These are phyloP conservation scores for Brachionus rotundiformis DNA, from an alignment of 1,140 invertebrate genomes.

Conservation along the genomic window DNA sequence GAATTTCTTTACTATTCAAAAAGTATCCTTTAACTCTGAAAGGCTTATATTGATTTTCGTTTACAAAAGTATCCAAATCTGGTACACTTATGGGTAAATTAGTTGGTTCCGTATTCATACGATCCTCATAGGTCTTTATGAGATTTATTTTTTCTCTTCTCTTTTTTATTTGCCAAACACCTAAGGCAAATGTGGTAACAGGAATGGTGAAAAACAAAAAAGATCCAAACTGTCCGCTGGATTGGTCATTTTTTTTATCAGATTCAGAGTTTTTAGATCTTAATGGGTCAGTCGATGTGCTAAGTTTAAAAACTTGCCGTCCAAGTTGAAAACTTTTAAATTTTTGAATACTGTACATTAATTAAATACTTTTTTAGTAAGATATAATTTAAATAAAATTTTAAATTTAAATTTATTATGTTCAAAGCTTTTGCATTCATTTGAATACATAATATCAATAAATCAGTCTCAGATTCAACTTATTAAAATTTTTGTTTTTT, in stretches of 20 bases:
- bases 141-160: slow-evolving; percentile 81
- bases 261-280: neutral
- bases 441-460: neutral
- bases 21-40: slow-evolving; percentile 69
- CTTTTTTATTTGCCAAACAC: slow-evolving; percentile 84
- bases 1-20: slow-evolving; percentile 69
- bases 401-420: neutral
- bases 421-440: neutral
- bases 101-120: slow-evolving; percentile 68
- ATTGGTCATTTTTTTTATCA: neutral
- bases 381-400: neutral
- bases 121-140: slow-evolving; percentile 72
- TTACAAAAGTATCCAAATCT: neutral
- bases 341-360: neutral
- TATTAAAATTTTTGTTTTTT: neutral
- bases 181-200: slow-evolving; percentile 75
- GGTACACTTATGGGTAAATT: slow-evolving; percentile 71
- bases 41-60: slow-evolving; percentile 33
- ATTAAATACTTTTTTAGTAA: neutral
- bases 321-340: neutral
- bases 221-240: neutral
- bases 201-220: slow-evolving; percentile 67
- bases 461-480: neutral
- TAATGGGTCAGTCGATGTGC: neutral
- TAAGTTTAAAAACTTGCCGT: neutral